phyloP scores from a whole-genome alignment of 2,888 invertebrate species.

The Diploptera punctata region DNA sequence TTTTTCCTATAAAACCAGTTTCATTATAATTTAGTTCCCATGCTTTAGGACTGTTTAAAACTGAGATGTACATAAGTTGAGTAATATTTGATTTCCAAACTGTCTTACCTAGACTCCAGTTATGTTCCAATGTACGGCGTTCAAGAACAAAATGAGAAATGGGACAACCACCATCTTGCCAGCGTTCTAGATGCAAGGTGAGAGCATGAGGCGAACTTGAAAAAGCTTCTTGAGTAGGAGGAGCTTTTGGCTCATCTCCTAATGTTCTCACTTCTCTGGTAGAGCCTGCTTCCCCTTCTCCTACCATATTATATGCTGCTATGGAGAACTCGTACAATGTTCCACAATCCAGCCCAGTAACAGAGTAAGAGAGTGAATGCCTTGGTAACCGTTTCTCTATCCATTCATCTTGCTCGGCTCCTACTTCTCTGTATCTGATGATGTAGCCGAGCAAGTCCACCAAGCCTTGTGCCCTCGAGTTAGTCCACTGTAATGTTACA shows the following conservation, averaged over 20 bases:
- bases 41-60: no score
- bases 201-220: slow-evolving; percentile 41
- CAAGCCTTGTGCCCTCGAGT: slow-evolving; percentile 44
- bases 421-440: slow-evolving; percentile 43
- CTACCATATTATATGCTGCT: slow-evolving; percentile 48
- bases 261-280: slow-evolving; percentile 40
- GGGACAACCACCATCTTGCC: slow-evolving; percentile 47
- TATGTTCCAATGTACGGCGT: slow-evolving; percentile 30
- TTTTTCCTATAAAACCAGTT: no score
- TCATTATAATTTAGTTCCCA: no score
- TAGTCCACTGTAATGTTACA: slow-evolving; percentile 50
- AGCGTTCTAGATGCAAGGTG: slow-evolving; percentile 45
- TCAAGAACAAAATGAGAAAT: slow-evolving; percentile 47
- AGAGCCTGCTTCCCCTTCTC: slow-evolving; percentile 48
- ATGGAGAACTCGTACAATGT: slow-evolving; percentile 48
- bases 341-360: slow-evolving; percentile 48
- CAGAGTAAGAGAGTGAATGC: slow-evolving; percentile 37
- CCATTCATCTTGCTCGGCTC: neutral
- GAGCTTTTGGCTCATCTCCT: slow-evolving; percentile 40
- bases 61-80: no score
- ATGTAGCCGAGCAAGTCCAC: slow-evolving; percentile 47
- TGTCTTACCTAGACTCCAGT: slow-evolving; percentile 42
- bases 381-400: neutral
- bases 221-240: slow-evolving; percentile 31
- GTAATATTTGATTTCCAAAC: neutral